These are phyloP conservation scores for Nyctibius bracteatus DNA, from an alignment of 2,113 vertebrate genomes.

Conservation along the genomic window DNA sequence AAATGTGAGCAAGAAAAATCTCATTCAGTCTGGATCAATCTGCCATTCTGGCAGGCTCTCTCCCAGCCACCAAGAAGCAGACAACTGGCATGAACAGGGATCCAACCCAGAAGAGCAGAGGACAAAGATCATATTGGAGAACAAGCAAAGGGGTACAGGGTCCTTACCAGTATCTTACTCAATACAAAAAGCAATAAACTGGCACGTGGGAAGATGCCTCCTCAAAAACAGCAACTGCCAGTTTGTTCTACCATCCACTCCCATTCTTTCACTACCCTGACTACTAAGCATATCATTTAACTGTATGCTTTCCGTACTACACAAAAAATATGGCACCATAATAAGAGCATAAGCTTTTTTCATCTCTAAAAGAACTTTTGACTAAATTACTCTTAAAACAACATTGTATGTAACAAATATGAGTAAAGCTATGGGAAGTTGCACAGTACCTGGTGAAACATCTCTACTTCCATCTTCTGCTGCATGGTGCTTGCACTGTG, in stretches of 20 bases:
- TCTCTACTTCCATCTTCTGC: constrained; percentile 82
- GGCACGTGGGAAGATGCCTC: background rate
- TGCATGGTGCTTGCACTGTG: constrained; percentile 80
- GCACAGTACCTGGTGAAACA: constrained; percentile 79
- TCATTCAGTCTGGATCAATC: background rate
- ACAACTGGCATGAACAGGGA: background rate
- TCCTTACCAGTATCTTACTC: background rate
- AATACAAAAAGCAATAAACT: background rate
- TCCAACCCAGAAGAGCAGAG: background rate
- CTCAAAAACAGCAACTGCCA: background rate
- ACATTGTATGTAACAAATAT: background rate
- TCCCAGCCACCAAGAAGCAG: background rate
- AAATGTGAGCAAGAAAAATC: background rate
- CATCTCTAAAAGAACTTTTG: background rate
- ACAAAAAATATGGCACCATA: background rate
- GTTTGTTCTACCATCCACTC: background rate
- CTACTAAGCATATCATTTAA: background rate
- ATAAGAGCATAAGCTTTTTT: background rate
- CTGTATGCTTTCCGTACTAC: background rate
- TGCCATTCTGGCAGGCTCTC: background rate
- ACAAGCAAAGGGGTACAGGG: background rate
- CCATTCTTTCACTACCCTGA: background rate
- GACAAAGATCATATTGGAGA: background rate
- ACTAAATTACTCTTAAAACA: background rate
- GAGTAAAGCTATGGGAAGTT: background rate